Evolutionary conservation across 2,888 invertebrate species (phyloP).

Genomic region (Phyllotreta striolata): DNA sequence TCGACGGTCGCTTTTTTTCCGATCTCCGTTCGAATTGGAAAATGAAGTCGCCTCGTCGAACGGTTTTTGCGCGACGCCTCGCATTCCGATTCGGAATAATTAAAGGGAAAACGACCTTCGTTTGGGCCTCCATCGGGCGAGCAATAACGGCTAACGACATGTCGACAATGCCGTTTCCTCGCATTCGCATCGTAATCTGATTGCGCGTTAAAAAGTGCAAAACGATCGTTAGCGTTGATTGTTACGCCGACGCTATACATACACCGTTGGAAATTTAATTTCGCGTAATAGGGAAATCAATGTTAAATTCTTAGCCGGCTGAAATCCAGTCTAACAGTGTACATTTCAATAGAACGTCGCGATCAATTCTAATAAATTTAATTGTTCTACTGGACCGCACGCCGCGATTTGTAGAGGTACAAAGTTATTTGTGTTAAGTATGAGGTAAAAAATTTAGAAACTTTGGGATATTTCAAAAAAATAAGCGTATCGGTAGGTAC

Average conservation of each 20-base stretch:
- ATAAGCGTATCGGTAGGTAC: too few relatives aligned
- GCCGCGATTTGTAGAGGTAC: too few relatives aligned
- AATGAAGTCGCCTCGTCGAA: constrained; percentile 36
- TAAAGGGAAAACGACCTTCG: constrained; percentile 43
- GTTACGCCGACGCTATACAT: constrained; percentile 48
- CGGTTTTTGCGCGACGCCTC: constrained; percentile 30
- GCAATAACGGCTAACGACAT: constrained; percentile 45
- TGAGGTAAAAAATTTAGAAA: too few relatives aligned
- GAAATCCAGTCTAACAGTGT: too few relatives aligned
- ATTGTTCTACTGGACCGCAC: too few relatives aligned
- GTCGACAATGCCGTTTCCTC: constrained; percentile 44
- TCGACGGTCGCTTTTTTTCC: constrained; percentile 38
- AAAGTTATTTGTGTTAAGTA: too few relatives aligned
- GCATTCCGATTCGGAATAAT: constrained; percentile 42
- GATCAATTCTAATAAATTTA: too few relatives aligned
- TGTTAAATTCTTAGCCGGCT: too few relatives aligned
- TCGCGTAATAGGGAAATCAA: too few relatives aligned
- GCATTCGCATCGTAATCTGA: constrained; percentile 47
- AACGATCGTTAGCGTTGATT: constrained; percentile 51
- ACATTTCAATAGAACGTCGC: too few relatives aligned
- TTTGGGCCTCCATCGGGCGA: constrained; percentile 38
- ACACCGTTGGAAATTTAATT: too few relatives aligned
- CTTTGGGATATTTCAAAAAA: too few relatives aligned
- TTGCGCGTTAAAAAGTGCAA: constrained; percentile 52
- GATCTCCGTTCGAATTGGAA: constrained; percentile 28